Evolutionary conservation across 2,797 vertebrate species (phyloP).

Genomic region (Neopelma chrysocephalum): DNA sequence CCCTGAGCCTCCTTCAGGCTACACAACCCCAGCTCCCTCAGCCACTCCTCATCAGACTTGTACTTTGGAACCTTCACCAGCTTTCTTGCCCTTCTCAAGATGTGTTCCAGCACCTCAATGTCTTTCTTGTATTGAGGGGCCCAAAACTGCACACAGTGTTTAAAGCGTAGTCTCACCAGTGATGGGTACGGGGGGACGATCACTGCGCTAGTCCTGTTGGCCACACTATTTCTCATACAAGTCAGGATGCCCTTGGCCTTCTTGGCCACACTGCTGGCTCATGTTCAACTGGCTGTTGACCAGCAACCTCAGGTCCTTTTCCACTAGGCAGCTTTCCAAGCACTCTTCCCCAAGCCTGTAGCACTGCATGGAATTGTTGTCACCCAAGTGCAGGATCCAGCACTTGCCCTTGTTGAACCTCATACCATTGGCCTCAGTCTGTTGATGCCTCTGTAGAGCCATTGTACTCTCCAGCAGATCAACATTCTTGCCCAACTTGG

Average conservation of each 20-base stretch:
- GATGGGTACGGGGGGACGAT: neutral
- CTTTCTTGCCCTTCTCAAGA: neutral
- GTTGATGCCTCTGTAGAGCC: accelerated
- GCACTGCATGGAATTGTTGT: neutral
- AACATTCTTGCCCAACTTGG: neutral
- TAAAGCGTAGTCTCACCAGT: neutral
- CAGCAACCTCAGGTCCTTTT: neutral
- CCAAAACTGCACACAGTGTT: neutral
- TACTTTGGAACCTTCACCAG: neutral
- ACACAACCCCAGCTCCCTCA: neutral
- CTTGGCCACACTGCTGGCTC: neutral
- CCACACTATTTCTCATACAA: neutral
- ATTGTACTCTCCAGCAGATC: neutral
- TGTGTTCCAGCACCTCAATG: accelerated
- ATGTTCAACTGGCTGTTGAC: neutral
- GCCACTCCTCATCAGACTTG: neutral
- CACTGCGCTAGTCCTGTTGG: neutral
- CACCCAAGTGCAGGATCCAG: neutral
- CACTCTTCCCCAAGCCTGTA: neutral
- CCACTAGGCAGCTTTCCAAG: neutral
- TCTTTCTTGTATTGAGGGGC: neutral
- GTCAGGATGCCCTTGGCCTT: neutral
- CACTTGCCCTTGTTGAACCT: neutral
- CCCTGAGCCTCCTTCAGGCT: neutral
- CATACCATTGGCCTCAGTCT: neutral